phyloP scores from a whole-genome alignment of 2,888 invertebrate species.

The Cotesia congregata region DNA sequence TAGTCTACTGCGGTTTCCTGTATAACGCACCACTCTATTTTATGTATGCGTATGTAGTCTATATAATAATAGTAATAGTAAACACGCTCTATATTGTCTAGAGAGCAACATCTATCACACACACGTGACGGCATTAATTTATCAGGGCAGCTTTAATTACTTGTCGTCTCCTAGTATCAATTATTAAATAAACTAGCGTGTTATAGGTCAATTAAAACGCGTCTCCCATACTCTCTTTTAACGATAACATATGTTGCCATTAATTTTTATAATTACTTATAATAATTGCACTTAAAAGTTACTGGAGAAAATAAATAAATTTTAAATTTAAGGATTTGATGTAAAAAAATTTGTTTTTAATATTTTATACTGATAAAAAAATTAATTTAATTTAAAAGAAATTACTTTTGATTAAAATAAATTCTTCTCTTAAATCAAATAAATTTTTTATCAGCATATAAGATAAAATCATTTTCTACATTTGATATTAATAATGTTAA shows the following conservation, averaged over 20 bases:
- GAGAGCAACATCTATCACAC: not conserved
- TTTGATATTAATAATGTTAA: no score
- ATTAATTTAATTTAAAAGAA: no score
- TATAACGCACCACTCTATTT: not conserved
- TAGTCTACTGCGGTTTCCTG: not conserved
- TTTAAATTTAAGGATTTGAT: no score
- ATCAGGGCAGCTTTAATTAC: slow-evolving; percentile 31
- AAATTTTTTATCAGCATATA: no score
- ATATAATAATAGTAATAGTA: not conserved
- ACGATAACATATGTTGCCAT: not conserved
- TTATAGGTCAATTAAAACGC: slow-evolving; percentile 28
- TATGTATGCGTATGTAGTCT: not conserved
- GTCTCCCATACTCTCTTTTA: not conserved
- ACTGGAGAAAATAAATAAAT: no score
- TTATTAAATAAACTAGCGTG: slow-evolving; percentile 26
- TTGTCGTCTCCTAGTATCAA: slow-evolving; percentile 15
- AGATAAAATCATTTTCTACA: no score
- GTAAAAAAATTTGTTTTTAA: no score
- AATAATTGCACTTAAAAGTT: no score
- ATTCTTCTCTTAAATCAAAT: no score
- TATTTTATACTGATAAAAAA: no score
- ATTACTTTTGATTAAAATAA: no score
- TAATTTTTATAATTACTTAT: not conserved
- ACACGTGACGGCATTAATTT: slow-evolving; percentile 28
- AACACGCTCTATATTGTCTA: not conserved